Base-by-base conservation (phyloP, 2,888 invertebrate genomes). In the Temnothorax unifasciatus region DNA sequence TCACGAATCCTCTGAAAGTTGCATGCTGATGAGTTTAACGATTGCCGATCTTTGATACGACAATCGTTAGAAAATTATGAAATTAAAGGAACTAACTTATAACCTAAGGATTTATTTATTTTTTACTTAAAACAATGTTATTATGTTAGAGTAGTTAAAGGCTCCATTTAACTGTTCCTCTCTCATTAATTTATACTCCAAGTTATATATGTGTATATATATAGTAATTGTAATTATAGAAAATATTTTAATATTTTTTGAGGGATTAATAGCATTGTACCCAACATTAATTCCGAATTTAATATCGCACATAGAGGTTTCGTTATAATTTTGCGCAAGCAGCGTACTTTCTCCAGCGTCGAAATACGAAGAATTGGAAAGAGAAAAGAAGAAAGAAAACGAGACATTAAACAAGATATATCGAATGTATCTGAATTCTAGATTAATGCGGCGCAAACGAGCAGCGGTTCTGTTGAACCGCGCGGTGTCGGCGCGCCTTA, bases 391-490 rank as follows among this genome's bases (percentile, higher is more conserved):
- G 5, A 47, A 47, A 15, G 18, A 5, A 75, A 75, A 38, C 25
- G 38, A 18, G 13, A 6, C 38, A 66, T 76, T 52, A 66, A 38
- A 15, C 41, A 25, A 52, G 18, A 52, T 18, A 66, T 76, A 66
- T 76, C 25, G 64, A 5, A 69, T 44, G n/a, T 69, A 54, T 41
- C 77, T 54, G 21, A 79, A 77, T 68, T 41, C 29, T 69, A 71
- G 69, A 44, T 71, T 29, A 79, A 57, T 5, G 13, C 44, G 54
- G 54, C 15, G 41, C 50, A 79, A 71, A 79, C 76, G 50, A 69
- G 77, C 54, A 57, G 44, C 57, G 57, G 54, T 41, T 69, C 29
- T 13, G 29, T 44, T 50, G 69, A 68, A 52, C 68, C 54, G 71
- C 54, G 57, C 44, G 44, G 50, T 50, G 25, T 63, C 63, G 34